Evolutionary conservation across 1,140 invertebrate genomes (phyloP), one percentile per base, ranked within the genome.

Genomic region (Procambarus virginalis): DNA sequence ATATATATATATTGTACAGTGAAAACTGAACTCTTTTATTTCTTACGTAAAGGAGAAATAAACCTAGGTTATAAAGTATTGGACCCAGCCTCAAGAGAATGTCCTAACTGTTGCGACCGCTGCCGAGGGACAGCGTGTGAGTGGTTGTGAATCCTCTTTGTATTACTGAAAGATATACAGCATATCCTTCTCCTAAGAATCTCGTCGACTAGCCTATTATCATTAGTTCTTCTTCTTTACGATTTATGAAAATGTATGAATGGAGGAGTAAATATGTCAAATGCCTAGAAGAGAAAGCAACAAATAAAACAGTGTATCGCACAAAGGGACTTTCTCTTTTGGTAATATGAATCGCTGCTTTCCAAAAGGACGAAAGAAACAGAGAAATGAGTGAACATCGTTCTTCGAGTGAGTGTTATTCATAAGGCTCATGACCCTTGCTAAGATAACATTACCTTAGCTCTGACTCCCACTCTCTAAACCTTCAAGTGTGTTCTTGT

Each of bases 151-250:
- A 70, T 60, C 70, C 75, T 76, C 34, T 77, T 80, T 34, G 49
- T 80, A 49, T 49, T 80, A 22, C 48, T 81, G 78, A 81, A 87
- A 70, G 76, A 64, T 80, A 80, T 49, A 68, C 55, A 22, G 86
- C 86, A 87, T 87, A 87, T 87, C 86, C 64, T 87, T 87, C 79
- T 75, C 79, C 73, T 80, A 51, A 51, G 60, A 87, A 87, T 87
- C 86, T 87, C 86, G 86, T 87, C 86, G 86, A 87, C 86, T 87
- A 87, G 86, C 70, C 70, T 80, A 80, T 60, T 87, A 81, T 87
- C 77, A 70, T 77, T 78, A 79, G 45, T 68, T 87, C 86, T 80
- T 87, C 77, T 80, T 87, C 77, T 87, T 81, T 55, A 14, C 48
- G 86, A 46, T 68, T n/a, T 22, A 64, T 70, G 64, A 51, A 22